A percentile compares a stretch with the other conserved stretches of the same genome.
phyloP scores from a whole-genome alignment of 2,888 invertebrate genomes.

The Hybos culiciformis region DNA sequence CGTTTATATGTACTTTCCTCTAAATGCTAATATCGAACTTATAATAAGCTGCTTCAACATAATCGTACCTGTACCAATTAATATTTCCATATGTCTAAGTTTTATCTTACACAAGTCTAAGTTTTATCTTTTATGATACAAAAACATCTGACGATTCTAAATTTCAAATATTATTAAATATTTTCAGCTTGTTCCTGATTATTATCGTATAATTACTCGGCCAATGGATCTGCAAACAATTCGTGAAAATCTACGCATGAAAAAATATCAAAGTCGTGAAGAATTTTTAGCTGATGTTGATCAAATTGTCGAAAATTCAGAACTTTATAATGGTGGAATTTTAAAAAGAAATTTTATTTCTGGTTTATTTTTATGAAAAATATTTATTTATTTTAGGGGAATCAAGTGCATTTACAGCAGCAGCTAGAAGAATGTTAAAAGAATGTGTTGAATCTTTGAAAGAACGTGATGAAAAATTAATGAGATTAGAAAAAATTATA shows the following conservation, averaged over 20 bases:
- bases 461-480: conserved; percentile 88
- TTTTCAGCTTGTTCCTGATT: conserved; percentile 84
- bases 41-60: too few relatives aligned
- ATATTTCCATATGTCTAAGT: too few relatives aligned
- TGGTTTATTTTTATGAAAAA: background rate
- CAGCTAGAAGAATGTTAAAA: conserved; percentile 78
- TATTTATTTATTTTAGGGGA: conserved; percentile 40
- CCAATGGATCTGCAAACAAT: conserved; percentile 98
- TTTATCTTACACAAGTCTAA: too few relatives aligned
- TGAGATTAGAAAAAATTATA: conserved; percentile 93
- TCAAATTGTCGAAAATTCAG: conserved; percentile 92
- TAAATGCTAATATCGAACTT: too few relatives aligned
- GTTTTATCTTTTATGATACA: too few relatives aligned
- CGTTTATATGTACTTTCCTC: background rate
- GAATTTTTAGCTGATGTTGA: conserved; percentile 91
- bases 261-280: conserved; percentile 88
- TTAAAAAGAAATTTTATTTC: too few relatives aligned
- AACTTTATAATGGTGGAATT: conserved; percentile 68
- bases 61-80: too few relatives aligned
- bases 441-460: conserved; percentile 74
- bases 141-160: too few relatives aligned
- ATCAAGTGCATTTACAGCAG: conserved; percentile 69
- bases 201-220: conserved; percentile 76
- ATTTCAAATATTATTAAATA: too few relatives aligned
- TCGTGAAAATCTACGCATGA: conserved; percentile 73